phyloP scores from a whole-genome alignment of 2,888 invertebrate genomes.

The Cheiracanthium punctorium region DNA sequence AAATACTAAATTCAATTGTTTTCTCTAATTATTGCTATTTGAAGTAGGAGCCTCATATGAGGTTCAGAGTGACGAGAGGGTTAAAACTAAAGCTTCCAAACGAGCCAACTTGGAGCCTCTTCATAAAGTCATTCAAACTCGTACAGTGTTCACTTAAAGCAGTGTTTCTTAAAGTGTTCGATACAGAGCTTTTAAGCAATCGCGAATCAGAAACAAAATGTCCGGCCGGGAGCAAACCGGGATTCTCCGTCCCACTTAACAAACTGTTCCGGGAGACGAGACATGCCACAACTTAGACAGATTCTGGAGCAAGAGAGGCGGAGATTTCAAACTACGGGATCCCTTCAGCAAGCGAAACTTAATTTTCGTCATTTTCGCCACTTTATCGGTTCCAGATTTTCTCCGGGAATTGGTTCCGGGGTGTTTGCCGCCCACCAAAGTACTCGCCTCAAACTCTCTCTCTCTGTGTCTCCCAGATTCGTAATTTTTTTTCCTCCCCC shows the following conservation, averaged over 20 bases:
- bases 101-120: no score
- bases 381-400: constrained; percentile 57
- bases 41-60: no score
- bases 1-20: no score
- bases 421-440: constrained; percentile 64
- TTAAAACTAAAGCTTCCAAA: no score
- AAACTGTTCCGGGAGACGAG: neutral
- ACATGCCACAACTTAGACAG: constrained; percentile 6
- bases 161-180: no score
- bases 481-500: constrained; percentile 20
- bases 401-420: constrained; percentile 61
- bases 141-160: no score
- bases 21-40: no score
- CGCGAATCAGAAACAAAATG: no score
- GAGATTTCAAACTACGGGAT: constrained; percentile 47
- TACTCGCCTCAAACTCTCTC: constrained; percentile 17
- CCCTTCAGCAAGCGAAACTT: constrained; percentile 54
- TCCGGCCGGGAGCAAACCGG: no score
- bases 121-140: no score
- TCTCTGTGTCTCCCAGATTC: neutral
- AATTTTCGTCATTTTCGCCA: constrained; percentile 68
- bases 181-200: no score
- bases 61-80: no score
- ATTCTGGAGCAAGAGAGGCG: constrained; percentile 34
- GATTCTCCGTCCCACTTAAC: neutral